Evolutionary conservation across 2,113 vertebrate genomes (phyloP).

Genomic region (Cichladusa arquata): DNA sequence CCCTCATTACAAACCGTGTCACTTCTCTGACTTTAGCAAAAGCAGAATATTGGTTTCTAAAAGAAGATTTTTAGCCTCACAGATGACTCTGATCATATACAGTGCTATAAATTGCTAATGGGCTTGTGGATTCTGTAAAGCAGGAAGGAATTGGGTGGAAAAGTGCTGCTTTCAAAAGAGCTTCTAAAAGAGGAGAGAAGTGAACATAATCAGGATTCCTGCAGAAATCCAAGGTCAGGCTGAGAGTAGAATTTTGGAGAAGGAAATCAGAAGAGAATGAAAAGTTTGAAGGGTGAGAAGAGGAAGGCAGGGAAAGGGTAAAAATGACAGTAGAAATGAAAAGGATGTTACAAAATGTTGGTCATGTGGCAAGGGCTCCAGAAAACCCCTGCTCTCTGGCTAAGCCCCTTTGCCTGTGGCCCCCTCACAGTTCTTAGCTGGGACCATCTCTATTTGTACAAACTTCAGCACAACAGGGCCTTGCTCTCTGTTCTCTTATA

Average conservation of each 20-base stretch:
- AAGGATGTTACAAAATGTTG: neutral
- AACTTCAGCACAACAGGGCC: neutral
- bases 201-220: neutral
- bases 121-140: constrained; percentile 27
- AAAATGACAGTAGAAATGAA: neutral
- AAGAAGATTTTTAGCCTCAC: constrained; percentile 24
- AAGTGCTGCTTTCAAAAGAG: constrained; percentile 31
- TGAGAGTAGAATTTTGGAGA: neutral
- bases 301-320: neutral
- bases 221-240: constrained; percentile 32
- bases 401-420: neutral
- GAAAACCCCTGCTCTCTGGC: neutral
- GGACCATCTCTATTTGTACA: neutral
- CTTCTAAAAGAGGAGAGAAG: constrained; percentile 6
- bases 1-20: constrained; percentile 16
- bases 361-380: neutral
- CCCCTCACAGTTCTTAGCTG: fast-evolving
- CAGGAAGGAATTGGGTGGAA: constrained; percentile 53
- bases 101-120: constrained; percentile 58
- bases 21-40: constrained; percentile 8
- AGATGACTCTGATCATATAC: constrained; percentile 29
- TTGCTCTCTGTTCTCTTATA: neutral
- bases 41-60: constrained; percentile 40
- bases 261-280: neutral
- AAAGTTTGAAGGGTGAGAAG: neutral